Evolutionary conservation across 2,888 invertebrate genomes (phyloP), one percentile per base, ranked within the genome.

Genomic region (Caenorhabditis sulstoni): DNA sequence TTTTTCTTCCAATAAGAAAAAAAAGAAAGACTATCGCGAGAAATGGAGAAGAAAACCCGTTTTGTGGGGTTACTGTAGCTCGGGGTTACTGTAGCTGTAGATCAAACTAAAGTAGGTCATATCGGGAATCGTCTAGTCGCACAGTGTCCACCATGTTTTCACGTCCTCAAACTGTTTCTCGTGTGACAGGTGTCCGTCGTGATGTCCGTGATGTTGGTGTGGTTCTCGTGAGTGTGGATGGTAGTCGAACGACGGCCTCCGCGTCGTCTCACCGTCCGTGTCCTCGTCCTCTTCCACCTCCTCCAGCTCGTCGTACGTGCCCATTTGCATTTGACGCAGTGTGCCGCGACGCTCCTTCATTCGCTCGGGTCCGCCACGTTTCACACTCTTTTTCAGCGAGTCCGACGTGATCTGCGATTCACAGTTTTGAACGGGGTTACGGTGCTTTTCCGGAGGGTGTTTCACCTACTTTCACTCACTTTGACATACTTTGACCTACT

Each of bases 301-400:
- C 45, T 79, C 79, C 23, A 79, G 39, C 35, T 79, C 79, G 50
- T 79, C 79, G 53, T 79, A 79, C 4, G 79, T 79, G 47, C 75
- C 79, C 65, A 87, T 84, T 49, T 87, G 85, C 49, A 87, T 78
- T 66, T 85, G 86, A 52, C 86, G 85, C 52, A 88, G 66, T 9
- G 86, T 88, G 20, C 79, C 82, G 11, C 84, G 67, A 39, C 84
- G 45, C 23, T 85, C 84, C 35, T 83, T 83, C 14, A 70, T 62
- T 41, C 76, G 70, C 12, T 80, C 73, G 4, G 50, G 41, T 23
- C 64, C 29, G 29, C 29, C 67, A 53, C 66, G 61, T 52, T 81
- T 75, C 9, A 85, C 67, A 44, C 52, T 58, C 47, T 87, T 88
- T 73, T 89, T 89, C 20, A 52, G 39, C n/a, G 67, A 29, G 16